A percentile compares a stretch with the other conserved stretches of the same genome.
phyloP scores from a whole-genome alignment of 2,797 vertebrate genomes.

The Lutjanus argentimaculatus region DNA sequence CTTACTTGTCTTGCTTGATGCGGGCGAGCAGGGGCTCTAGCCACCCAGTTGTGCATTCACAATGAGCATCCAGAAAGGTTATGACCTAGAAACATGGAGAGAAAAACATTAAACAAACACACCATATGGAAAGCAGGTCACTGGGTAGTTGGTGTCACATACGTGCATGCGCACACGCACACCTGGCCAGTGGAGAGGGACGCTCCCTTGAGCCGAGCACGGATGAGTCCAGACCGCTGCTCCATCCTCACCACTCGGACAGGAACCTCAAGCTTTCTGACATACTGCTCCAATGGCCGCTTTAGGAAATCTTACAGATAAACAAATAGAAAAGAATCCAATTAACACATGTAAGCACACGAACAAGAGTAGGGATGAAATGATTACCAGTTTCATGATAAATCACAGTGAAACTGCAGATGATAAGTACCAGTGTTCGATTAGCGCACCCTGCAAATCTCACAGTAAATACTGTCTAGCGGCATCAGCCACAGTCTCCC shows the following conservation, averaged over 20 bases:
- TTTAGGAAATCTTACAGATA: conserved; percentile 93
- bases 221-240: conserved; percentile 96
- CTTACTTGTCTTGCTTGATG: conserved; percentile 97
- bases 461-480: too few relatives aligned
- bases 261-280: conserved; percentile 93
- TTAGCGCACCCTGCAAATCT: too few relatives aligned
- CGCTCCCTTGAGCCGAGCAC: conserved; percentile 96
- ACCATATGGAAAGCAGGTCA: conserved; percentile 39
- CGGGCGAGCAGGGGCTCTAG: conserved; percentile 96
- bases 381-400: too few relatives aligned
- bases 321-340: conserved; percentile 9
- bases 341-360: conserved; percentile 21
- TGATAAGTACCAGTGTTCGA: too few relatives aligned
- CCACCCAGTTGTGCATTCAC: conserved; percentile 98
- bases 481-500: too few relatives aligned
- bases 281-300: conserved; percentile 94
- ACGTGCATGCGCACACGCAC: conserved; percentile 34
- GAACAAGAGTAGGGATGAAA: too few relatives aligned
- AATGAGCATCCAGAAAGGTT: conserved; percentile 98
- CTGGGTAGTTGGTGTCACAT: neutral
- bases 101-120: conserved; percentile 51
- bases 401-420: too few relatives aligned
- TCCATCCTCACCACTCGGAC: conserved; percentile 98
- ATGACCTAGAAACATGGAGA: conserved; percentile 87
- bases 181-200: conserved; percentile 95